A percentile compares a stretch with the other conserved stretches of the same genome.
phyloP scores from a whole-genome alignment of 2,888 invertebrate genomes.

The Melieria picta region DNA sequence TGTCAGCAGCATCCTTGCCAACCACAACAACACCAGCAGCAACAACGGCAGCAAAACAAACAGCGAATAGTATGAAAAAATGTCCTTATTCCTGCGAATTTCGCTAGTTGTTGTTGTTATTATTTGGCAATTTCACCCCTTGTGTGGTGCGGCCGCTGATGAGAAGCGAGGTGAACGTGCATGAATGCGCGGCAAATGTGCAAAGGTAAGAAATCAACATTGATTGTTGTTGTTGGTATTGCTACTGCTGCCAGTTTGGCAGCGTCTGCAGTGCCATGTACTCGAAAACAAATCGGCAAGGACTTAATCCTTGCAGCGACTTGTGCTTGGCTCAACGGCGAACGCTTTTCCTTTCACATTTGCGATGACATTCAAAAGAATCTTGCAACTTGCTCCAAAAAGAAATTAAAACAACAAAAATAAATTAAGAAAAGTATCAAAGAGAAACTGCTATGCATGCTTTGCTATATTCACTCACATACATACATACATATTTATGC shows the following conservation, averaged over 20 bases:
- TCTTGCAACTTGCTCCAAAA: background rate
- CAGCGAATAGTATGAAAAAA: too few relatives aligned
- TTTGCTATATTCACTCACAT: background rate
- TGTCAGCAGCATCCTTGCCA: slow-evolving; percentile 36
- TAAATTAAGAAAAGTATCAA: background rate
- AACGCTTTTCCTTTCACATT: slow-evolving; percentile 1
- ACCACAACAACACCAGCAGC: background rate
- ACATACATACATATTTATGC: background rate
- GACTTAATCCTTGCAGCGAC: background rate
- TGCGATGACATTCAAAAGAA: slow-evolving; percentile 14
- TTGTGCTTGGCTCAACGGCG: background rate
- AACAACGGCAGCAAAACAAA: background rate
- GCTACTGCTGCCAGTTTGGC: background rate
- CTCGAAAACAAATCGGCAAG: background rate
- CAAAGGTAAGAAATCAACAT: slow-evolving; percentile 22
- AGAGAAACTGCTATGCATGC: background rate
- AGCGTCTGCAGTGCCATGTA: background rate
- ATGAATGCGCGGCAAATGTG: background rate
- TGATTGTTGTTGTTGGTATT: background rate
- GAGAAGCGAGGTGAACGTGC: too few relatives aligned
- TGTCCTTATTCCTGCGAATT: too few relatives aligned
- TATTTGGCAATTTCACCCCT: too few relatives aligned
- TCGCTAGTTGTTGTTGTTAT: too few relatives aligned
- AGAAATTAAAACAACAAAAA: background rate
- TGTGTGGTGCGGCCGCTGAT: too few relatives aligned